Evolutionary conservation across 1,140 invertebrate genomes (phyloP), one percentile per base, ranked within the genome.

Genomic region (Anoplolepis gracilipes): DNA sequence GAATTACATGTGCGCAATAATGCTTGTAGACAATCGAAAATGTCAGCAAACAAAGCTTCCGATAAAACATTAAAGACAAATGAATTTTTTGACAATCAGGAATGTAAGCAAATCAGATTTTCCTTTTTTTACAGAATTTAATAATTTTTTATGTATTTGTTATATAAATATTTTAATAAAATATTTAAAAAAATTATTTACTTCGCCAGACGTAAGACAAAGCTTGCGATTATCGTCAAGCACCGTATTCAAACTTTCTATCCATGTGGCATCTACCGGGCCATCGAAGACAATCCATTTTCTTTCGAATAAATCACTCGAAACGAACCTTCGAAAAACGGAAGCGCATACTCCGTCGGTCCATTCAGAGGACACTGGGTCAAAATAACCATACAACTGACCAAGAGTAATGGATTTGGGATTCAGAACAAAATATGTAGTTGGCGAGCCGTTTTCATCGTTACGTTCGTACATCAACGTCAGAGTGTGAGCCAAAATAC

Each of bases 211-310:
- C 73, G 97, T 97, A 11, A 98, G 93, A 88, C 96, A 97, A 0
- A 97, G 92, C 87, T 97, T 98, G 92, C 97, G 97, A 92, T 98
- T 98, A 92, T 98, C 97, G 92, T 98, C 97, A 30, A 98, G 91
- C 25, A 97, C 98, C 2, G 98, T 99, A 92, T 99, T 99, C 96
- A 99, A 97, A 94, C 98, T 99, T 94, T 99, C 98, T 88, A 99
- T 98, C 98, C 98, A 99, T 3, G 98, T 97, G 2, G 98, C 98
- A 94, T 99, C 98, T 0, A 99, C 98, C 0, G 98, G 98, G 0
- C 98, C 98, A 94, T 99, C 98, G 91, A 98, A 98, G 11, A 98
- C 94, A 16, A 97, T 94, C 97, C 96, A 97, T 93, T 98, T 98
- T 78, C 97, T 96, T 84, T 97, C 96, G 5, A 96, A 95, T 5